Base-by-base conservation (phyloP, 2,797 vertebrate species). In the Leptoclinus maculatus region DNA sequence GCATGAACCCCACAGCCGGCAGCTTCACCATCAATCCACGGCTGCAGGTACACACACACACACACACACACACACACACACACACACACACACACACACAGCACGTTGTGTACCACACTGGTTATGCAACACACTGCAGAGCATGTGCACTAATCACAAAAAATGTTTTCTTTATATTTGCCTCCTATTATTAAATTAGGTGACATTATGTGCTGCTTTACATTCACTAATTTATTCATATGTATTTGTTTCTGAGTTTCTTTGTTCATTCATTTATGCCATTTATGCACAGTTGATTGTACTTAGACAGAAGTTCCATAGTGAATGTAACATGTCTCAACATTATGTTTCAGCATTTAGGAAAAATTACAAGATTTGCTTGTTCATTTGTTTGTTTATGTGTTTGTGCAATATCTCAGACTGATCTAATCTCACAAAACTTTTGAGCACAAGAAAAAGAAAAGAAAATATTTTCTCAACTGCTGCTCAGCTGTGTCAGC, bases 21-120 rank as follows among this genome's bases (percentile, higher is more conserved):
- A 99, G 97, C 90, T 99, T 99, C 92, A 98, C 97, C 91, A 97
- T 99, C 89, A 99, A 98, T 94, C 97, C 98, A 32, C 94, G 97
- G 4, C 95, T 99, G 69, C 98, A 99, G 97, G 98, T 99, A 95
- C 27, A 69, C 11, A 63, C 41, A 58, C 74, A 95, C 27, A 69
- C 11, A 63, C 41, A 58, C 74, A 65, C 43, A 41, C 53, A 95
- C 47, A 49, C 21, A 60, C 45, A 59, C 68, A 60, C 72, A 47
- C 54, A 66, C 64, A 64, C 27, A 59, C 69, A 25, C 43, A 51
- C 38, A 59, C 51, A 36, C 54, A 62, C 53, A 32, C 74, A 73
- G 54, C 58, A 78, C 36, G 11, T 27, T 57, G 53, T 73, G 54
- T 75, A 71, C 72, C 53, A 45, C 25, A 41, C 29, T 68, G 36